Conservation (phyloP, 2,113 vertebrate genomes). For the Sylvilagus bachmani region DNA sequence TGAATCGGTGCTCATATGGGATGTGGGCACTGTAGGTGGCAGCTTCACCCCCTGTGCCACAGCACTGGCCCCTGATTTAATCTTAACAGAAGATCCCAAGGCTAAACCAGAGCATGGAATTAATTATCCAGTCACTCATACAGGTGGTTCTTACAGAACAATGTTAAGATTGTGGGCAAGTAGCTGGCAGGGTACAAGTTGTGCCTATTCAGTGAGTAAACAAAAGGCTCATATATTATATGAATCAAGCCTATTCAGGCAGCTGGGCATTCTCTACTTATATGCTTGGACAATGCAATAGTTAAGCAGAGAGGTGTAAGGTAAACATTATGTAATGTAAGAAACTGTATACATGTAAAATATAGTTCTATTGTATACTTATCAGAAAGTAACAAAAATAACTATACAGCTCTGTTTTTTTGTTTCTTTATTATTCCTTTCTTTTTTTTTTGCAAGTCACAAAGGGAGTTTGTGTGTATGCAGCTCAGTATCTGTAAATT, state of each 20-base stretch:
- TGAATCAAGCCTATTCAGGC: slow-evolving; percentile 12
- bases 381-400: slow-evolving; percentile 8
- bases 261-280: slow-evolving; percentile 48
- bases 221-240: slow-evolving; percentile 18
- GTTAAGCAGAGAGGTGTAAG: slow-evolving; percentile 19
- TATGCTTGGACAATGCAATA: slow-evolving; percentile 50
- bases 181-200: slow-evolving; percentile 46
- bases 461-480: neutral
- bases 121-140: slow-evolving; percentile 42
- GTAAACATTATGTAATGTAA: neutral
- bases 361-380: neutral
- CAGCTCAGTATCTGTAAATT: neutral
- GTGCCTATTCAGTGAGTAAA: slow-evolving; percentile 60
- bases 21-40: no score
- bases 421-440: neutral
- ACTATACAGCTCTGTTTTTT: neutral
- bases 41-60: no score
- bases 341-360: slow-evolving; percentile 26
- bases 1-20: no score
- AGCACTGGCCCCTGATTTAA: neutral
- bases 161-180: slow-evolving; percentile 63
- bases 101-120: neutral
- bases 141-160: slow-evolving; percentile 66
- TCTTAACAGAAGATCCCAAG: slow-evolving; percentile 54
- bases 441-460: slow-evolving; percentile 3